Percentiles rank a stretch among this genome's conserved stretches.
Conservation (phyloP, 2,797 vertebrate genomes). For the Menidia menidia region DNA sequence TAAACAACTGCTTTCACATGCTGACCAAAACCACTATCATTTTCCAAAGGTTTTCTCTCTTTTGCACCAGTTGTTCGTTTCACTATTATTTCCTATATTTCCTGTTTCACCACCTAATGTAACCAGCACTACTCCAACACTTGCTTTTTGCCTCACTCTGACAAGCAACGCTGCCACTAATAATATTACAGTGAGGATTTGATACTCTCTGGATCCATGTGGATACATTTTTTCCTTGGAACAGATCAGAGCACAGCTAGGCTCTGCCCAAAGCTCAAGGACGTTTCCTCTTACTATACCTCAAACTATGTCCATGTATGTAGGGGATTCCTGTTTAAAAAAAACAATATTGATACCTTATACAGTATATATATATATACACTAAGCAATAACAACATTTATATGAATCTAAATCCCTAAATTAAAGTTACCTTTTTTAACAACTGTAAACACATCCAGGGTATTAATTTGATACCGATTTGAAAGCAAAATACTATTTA, state of each 20-base stretch:
- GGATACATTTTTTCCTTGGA: constrained; percentile 33
- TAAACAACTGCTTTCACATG: constrained; percentile 6
- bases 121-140: constrained; percentile 17
- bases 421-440: too few species aligned
- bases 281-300: background rate
- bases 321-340: too few species aligned
- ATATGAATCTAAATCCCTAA: too few species aligned
- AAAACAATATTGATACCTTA: too few species aligned
- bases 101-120: constrained; percentile 40
- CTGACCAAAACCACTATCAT: constrained; percentile 6
- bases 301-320: background rate
- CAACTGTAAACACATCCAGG: too few species aligned
- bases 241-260: constrained; percentile 38
- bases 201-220: constrained; percentile 54
- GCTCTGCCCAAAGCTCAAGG: constrained; percentile 21
- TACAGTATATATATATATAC: too few species aligned
- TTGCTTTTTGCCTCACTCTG: constrained; percentile 10
- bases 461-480: too few species aligned
- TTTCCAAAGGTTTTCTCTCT: background rate
- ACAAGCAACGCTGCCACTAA: constrained; percentile 33
- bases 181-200: constrained; percentile 47
- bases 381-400: too few species aligned
- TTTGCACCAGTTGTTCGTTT: background rate
- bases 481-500: too few species aligned
- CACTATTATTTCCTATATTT: constrained; percentile 4